These are phyloP conservation scores for Rhea pennata DNA, from an alignment of 2,113 vertebrate species.

Conservation along the genomic window DNA sequence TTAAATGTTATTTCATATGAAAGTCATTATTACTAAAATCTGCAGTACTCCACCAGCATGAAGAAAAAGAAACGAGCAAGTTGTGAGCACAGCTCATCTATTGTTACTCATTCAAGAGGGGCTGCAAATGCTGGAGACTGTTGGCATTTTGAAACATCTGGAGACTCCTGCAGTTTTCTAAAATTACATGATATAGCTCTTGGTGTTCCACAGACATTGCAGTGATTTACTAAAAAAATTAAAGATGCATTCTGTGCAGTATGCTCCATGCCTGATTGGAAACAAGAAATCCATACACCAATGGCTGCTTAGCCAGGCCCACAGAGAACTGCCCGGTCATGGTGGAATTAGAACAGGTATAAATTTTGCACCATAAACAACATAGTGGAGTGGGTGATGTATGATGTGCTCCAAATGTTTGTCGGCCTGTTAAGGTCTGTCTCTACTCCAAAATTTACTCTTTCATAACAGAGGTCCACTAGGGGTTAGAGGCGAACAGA, in stretches of 20 bases:
- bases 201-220: not conserved
- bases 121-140: not conserved
- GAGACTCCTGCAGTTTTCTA: slow-evolving; percentile 19
- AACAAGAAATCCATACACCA: not conserved
- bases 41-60: slow-evolving; percentile 4
- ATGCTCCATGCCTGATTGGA: not conserved
- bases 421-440: not conserved
- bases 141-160: slow-evolving; percentile 4
- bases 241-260: not conserved
- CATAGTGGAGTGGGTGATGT: not conserved
- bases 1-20: slow-evolving; percentile 67
- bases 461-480: not conserved
- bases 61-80: not conserved
- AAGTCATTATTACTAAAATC: slow-evolving; percentile 61
- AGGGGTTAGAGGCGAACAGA: not conserved
- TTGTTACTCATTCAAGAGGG: slow-evolving; percentile 30
- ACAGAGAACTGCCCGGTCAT: accelerated
- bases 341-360: not conserved
- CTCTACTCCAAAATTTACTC: not conserved
- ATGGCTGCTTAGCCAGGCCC: not conserved
- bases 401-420: not conserved
- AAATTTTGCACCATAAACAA: not conserved
- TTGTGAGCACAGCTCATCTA: slow-evolving; percentile 12
- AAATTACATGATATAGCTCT: not conserved
- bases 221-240: not conserved